Base-by-base conservation (phyloP, 2,113 vertebrate species). In the Nothobranchius kuhntae region DNA sequence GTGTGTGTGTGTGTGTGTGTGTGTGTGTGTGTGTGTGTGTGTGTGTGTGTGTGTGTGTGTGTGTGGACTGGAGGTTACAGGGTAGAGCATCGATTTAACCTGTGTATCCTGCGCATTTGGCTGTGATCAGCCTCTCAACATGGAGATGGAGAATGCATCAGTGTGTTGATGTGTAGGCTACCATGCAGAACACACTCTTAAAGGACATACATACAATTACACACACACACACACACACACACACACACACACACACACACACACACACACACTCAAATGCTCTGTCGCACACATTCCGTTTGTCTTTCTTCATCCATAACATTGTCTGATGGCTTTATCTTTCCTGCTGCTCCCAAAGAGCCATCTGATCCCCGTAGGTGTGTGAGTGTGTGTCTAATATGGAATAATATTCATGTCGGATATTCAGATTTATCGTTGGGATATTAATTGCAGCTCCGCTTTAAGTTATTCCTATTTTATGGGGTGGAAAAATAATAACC, bases 41-140 rank as follows among this genome's bases (percentile, higher is more conserved):
- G 46, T 14, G 46, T 47, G 46, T 59, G 55, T 62, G 68, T 61
- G 45, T 30, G 57, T 51, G 71, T 59, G 62, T 61, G 68, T 65
- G 89, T 89, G 77, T 81, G 84, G 64, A 68, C 87, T 86, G 85
- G 91, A 93, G 89, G 90, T 92, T 92, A 90, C 80, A 90, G 90
- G 89, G 88, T 89, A 88, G 87, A 87, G 86, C 92, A 93, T 92
- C 94, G 93, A 95, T 95, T 96, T 95, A 95, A 95, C 93, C 92
- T 92, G 89, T 89, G 81, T 85, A 89, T 87, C 89, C 92, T 92
- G 91, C 58, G 67, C 75, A 76, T 75, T 89, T 90, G 88, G 94
- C 91, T 91, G 90, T 75, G 85, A 91, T 87, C 70, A 68, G 85
- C 93, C 91, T 85, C 87, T 91, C 89, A 89, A 91, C 91, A 92